Evolutionary conservation across 2,888 invertebrate species (phyloP).

Genomic region (Nephrotoma guestfalica): DNA sequence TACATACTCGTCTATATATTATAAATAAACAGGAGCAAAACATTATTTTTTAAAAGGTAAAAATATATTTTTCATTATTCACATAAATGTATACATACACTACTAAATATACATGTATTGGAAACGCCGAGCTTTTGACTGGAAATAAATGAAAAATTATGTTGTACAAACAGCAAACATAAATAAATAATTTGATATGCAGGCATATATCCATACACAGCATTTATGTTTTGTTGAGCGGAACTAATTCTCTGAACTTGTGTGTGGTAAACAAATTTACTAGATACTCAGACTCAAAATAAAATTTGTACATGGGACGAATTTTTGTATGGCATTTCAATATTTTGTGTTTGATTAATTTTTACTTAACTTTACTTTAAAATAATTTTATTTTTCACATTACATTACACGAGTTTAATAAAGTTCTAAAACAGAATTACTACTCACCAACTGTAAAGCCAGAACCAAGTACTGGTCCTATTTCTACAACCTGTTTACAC

Average conservation of each 20-base stretch:
- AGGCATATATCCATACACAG: neutral
- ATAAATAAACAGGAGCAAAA: neutral
- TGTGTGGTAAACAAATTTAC: neutral
- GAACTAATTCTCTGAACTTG: neutral
- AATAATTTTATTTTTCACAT: too few relatives aligned
- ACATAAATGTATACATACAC: neutral
- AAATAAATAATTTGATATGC: neutral
- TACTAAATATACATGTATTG: too few relatives aligned
- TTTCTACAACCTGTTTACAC: too few relatives aligned
- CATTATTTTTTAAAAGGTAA: neutral
- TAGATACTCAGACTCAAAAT: neutral
- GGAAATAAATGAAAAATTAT: neutral
- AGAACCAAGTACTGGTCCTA: too few relatives aligned
- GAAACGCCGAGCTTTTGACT: neutral
- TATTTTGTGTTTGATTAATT: too few relatives aligned
- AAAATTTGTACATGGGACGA: too few relatives aligned
- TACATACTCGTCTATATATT: neutral
- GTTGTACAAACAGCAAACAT: neutral
- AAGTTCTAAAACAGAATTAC: too few relatives aligned
- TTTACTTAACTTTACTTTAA: too few relatives aligned
- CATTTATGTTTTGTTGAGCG: neutral
- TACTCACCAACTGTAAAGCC: too few relatives aligned
- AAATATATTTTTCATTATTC: neutral
- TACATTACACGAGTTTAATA: too few relatives aligned
- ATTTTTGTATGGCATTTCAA: too few relatives aligned